These are phyloP conservation scores for Brotula barbata DNA, from an alignment of 2,797 vertebrate genomes.

Conservation along the genomic window DNA sequence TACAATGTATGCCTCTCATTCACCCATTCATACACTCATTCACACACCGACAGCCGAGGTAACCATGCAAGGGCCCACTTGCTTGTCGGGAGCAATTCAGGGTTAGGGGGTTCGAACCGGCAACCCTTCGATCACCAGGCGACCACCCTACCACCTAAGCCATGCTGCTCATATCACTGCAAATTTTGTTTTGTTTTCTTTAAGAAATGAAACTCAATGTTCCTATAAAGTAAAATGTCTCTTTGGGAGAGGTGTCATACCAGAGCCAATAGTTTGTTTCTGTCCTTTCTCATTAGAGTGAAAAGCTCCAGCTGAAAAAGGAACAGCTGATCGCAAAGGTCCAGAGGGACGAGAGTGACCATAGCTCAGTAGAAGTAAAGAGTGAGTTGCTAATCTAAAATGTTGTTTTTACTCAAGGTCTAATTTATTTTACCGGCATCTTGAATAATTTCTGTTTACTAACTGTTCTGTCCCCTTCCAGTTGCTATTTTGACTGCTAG, in stretches of 20 bases:
- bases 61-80: too few relatives aligned
- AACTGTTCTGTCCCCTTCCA: conserved; percentile 62
- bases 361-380: conserved; percentile 83
- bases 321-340: conserved; percentile 88
- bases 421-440: neutral
- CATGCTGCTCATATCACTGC: too few relatives aligned
- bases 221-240: neutral
- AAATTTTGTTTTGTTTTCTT: neutral
- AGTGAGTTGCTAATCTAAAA: conserved; percentile 73
- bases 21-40: too few relatives aligned
- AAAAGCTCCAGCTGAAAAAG: conserved; percentile 86
- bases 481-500: conserved; percentile 88
- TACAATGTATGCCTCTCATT: too few relatives aligned
- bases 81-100: too few relatives aligned
- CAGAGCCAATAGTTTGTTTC: too few relatives aligned
- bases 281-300: conserved; percentile 77
- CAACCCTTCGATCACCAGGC: too few relatives aligned
- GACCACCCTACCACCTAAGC: too few relatives aligned
- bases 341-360: conserved; percentile 81
- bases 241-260: neutral
- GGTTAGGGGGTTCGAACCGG: too few relatives aligned
- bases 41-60: too few relatives aligned
- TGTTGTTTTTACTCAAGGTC: neutral
- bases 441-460: neutral
- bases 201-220: neutral